Evolutionary conservation across 2,797 vertebrate species (phyloP).

Genomic region (Remorina albescens): DNA sequence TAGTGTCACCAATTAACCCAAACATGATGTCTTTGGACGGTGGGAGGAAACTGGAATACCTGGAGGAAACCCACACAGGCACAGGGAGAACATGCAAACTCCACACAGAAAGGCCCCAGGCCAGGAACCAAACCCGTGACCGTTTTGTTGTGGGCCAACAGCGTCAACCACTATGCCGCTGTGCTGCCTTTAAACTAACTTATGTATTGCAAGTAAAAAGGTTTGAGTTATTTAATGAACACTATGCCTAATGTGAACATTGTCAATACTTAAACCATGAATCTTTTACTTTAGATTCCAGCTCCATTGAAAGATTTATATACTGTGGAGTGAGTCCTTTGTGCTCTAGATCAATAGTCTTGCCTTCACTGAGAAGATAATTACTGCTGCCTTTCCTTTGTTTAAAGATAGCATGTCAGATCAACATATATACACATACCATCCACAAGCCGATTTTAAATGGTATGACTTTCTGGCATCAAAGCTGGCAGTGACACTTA

Average conservation of each 20-base stretch:
- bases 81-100: too few relatives aligned
- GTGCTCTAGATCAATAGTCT: conserved; percentile 44
- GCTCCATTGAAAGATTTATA: conserved; percentile 51
- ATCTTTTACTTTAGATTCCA: conserved; percentile 46
- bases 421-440: conserved; percentile 26
- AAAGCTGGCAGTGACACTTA: conserved; percentile 72
- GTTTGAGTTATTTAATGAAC: conserved; percentile 55
- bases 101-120: too few relatives aligned
- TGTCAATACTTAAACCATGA: conserved; percentile 36
- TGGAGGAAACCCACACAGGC: too few relatives aligned
- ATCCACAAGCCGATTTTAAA: conserved; percentile 49
- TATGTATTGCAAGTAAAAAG: conserved; percentile 41
- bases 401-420: conserved; percentile 3
- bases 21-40: too few relatives aligned
- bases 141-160: too few relatives aligned
- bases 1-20: too few relatives aligned
- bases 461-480: conserved; percentile 69
- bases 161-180: too few relatives aligned
- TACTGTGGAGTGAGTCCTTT: conserved; percentile 35
- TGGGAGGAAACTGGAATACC: too few relatives aligned
- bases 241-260: conserved; percentile 44
- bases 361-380: conserved; percentile 40
- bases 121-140: too few relatives aligned
- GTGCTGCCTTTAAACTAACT: too few relatives aligned
- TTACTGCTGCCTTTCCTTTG: conserved; percentile 26